Conservation (phyloP, 2,888 invertebrate genomes). For the Drosophila phalerata region DNA sequence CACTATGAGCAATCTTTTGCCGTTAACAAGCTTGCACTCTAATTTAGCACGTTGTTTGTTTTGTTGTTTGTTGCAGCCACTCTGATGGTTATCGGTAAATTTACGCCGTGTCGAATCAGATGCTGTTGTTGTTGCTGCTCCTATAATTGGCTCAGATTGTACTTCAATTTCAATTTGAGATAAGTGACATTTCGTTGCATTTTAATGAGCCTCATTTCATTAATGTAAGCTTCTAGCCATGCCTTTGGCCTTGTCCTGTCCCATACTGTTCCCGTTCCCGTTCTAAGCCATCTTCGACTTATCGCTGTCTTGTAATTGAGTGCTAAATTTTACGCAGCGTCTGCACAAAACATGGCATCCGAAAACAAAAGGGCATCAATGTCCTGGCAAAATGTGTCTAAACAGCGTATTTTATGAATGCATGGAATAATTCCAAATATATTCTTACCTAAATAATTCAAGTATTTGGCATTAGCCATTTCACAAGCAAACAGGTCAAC, state of each 20-base stretch:
- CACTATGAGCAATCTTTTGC: constrained; percentile 62
- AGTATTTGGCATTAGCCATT: constrained; percentile 55
- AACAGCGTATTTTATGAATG: constrained; percentile 77
- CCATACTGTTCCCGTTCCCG: constrained; percentile 1
- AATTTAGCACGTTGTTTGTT: constrained; percentile 60
- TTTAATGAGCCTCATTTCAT: constrained; percentile 79
- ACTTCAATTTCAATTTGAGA: constrained; percentile 77
- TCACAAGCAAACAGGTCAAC: constrained; percentile 35
- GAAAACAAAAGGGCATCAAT: constrained; percentile 48
- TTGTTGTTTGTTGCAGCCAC: constrained; percentile 45
- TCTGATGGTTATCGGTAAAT: constrained; percentile 66
- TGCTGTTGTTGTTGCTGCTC: constrained; percentile 45
- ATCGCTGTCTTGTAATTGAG: constrained; percentile 70
- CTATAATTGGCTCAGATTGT: constrained; percentile 67
- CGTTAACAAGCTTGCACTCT: constrained; percentile 78
- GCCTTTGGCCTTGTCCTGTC: neutral
- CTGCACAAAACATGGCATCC: constrained; percentile 50
- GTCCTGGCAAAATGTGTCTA: constrained; percentile 53
- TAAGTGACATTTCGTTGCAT: constrained; percentile 82
- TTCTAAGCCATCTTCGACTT: constrained; percentile 50
- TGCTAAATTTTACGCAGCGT: constrained; percentile 75
- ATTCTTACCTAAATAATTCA: constrained; percentile 68
- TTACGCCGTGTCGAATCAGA: constrained; percentile 66
- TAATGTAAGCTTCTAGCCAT: constrained; percentile 35
- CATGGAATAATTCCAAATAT: constrained; percentile 70